phyloP scores from a whole-genome alignment of 2,113 vertebrate species.

The Epinephelus cyanopodus region DNA sequence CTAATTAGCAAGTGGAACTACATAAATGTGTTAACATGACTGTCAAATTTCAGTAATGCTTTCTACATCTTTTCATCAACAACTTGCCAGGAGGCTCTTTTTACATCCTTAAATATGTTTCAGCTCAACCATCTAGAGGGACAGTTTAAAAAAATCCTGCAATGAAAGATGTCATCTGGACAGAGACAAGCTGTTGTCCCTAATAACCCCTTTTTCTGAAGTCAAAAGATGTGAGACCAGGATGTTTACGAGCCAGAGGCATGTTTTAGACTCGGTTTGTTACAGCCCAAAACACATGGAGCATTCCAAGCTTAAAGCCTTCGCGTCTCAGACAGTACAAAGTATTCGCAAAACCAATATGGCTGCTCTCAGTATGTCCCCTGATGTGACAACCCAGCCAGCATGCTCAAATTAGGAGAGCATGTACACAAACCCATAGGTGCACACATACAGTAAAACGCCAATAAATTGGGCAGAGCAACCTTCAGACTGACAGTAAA shows the following conservation, averaged over 20 bases:
- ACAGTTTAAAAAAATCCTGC: neutral
- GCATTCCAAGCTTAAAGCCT: slow-evolving; percentile 14
- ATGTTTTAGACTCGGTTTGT: slow-evolving; percentile 22
- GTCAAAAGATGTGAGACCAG: slow-evolving; percentile 27
- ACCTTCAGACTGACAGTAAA: slow-evolving; percentile 32
- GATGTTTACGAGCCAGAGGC: slow-evolving; percentile 34
- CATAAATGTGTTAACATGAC: neutral
- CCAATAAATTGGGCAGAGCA: slow-evolving; percentile 20
- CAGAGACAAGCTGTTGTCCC: slow-evolving; percentile 5
- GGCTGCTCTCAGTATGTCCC: slow-evolving; percentile 16
- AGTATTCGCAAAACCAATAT: slow-evolving; percentile 47
- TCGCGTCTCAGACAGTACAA: slow-evolving; percentile 7
- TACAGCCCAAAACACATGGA: slow-evolving; percentile 39
- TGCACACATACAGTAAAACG: neutral
- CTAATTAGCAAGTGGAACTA: neutral
- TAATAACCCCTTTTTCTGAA: slow-evolving; percentile 14
- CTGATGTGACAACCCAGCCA: slow-evolving; percentile 35
- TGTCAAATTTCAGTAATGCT: slow-evolving; percentile 11
- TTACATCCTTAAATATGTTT: slow-evolving; percentile 12
- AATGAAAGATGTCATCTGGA: slow-evolving; percentile 1
- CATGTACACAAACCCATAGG: slow-evolving; percentile 29
- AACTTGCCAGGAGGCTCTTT: neutral
- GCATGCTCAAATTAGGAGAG: slow-evolving; percentile 3
- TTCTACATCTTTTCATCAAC: slow-evolving; percentile 6
- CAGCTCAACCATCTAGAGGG: neutral